Evolutionary conservation across 2,797 vertebrate genomes (phyloP).

Genomic region (Lepus townsendii): DNA sequence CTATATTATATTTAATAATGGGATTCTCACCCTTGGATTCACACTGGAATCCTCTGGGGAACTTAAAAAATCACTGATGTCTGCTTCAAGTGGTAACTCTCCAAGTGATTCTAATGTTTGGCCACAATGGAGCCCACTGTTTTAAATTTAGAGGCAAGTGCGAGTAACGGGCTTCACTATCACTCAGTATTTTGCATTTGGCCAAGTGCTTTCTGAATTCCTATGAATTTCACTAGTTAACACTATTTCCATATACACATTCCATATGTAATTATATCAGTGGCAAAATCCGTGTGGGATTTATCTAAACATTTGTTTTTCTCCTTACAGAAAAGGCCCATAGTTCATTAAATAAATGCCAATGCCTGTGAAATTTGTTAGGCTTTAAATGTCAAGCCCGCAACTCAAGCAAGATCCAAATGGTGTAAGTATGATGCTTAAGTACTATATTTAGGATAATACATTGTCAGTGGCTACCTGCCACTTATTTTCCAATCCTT

Average conservation of each 20-base stretch:
- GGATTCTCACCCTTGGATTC: slow-evolving; percentile 5
- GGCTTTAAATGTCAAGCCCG: slow-evolving; percentile 22
- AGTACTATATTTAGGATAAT: slow-evolving; percentile 44
- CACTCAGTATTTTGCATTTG: slow-evolving; percentile 34
- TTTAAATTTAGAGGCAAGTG: background rate
- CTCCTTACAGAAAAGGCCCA: slow-evolving; percentile 23
- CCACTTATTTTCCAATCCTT: background rate
- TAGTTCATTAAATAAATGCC: slow-evolving; percentile 43
- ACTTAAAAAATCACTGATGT: background rate
- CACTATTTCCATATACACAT: slow-evolving; percentile 16
- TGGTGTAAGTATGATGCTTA: background rate
- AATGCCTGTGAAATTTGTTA: slow-evolving; percentile 63
- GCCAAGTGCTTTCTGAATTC: background rate
- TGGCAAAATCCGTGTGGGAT: background rate
- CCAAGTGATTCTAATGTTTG: background rate
- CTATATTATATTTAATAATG: background rate
- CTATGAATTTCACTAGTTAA: slow-evolving; percentile 57
- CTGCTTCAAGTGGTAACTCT: background rate
- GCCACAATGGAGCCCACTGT: background rate
- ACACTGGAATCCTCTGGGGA: slow-evolving; percentile 5
- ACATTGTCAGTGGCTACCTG: slow-evolving; percentile 23
- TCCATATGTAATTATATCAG: slow-evolving; percentile 46
- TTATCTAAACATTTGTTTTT: slow-evolving; percentile 57
- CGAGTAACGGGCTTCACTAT: background rate
- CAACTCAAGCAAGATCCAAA: background rate